Conservation (phyloP, 2,797 vertebrate genomes). For the Xenentodon cancila region DNA sequence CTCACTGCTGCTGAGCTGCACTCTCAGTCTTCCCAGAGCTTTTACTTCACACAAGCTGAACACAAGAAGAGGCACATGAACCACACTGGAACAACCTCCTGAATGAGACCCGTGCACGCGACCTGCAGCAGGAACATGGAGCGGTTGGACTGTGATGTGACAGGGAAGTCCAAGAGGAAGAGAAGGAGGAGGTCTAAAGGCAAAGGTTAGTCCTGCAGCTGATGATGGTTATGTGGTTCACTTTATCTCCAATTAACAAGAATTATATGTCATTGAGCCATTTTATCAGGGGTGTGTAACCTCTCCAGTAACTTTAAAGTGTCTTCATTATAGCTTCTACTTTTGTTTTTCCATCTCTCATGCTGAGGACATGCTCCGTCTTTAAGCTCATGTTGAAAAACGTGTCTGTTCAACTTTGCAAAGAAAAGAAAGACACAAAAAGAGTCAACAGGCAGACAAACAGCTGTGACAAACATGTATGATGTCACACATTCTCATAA, state of each 20-base stretch:
- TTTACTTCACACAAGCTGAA: conserved; percentile 3
- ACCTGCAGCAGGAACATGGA: conserved; percentile 75
- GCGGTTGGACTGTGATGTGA: conserved; percentile 75
- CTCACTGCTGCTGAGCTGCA: conserved; percentile 41
- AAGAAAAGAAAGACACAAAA: no score
- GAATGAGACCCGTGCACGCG: conserved; percentile 82
- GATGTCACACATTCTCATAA: no score
- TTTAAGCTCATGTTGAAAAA: background rate
- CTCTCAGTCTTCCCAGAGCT: conserved; percentile 11
- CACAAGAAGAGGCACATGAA: conserved; percentile 9
- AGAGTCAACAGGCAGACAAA: no score
- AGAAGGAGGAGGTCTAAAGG: conserved; percentile 80
- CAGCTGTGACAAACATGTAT: no score
- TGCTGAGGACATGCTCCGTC: no score
- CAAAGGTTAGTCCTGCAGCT: conserved; percentile 79
- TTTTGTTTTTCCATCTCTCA: no score
- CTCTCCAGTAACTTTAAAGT: no score
- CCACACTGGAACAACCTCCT: conserved; percentile 8
- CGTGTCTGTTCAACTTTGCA: no score
- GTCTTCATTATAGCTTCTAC: no score
- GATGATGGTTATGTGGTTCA: background rate
- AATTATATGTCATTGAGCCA: no score
- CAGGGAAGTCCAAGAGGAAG: conserved; percentile 83
- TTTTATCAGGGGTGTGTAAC: no score
- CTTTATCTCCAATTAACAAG: no score